Base-by-base conservation (phyloP, 2,113 vertebrate genomes). In the Channa argus region DNA sequence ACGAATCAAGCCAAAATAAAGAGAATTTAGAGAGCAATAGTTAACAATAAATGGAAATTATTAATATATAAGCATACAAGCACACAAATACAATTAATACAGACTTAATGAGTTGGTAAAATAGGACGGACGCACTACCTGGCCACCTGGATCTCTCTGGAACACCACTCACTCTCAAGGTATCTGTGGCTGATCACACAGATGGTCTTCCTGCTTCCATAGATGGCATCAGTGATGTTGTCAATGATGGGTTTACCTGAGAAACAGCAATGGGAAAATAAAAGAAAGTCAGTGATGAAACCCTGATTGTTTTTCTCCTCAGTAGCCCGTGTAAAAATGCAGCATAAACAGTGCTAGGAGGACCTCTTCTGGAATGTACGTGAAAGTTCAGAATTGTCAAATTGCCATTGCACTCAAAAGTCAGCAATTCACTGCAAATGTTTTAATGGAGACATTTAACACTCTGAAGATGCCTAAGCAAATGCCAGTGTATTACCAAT, bases 111-210 rank as follows among this genome's bases (percentile, higher is more conserved):
- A 24, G 24, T 24, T 24, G 24, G 24, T 24, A 24, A 24, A 24
- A 24, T 24, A 24, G 24, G 24, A 24, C 24, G 24, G 24, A 24
- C 24, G 24, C 24, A 8, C 78, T 80, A 92, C 91, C 92, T 93
- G 51, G 94, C 94, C 58, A 92, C n/a, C 81, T 95, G 94, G 38
- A 95, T 91, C 86, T 95, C 94, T 39, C 82, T 90, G 79, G 94
- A 95, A 77, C 94, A 95, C 94, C 94, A 95, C 63, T 93, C 93
- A 36, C 93, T 95, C 77, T 90, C 88, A 0, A 95, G 83, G 62
- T 93, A 95, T 66, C 69, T 79, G 10, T n/a, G 84, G 41, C 92
- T 94, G 85, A 95, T 92, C 14, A 95, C 75, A 60, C 94, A 95
- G 70, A 95, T 93, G 13, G 94, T 95, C 87, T 94, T 95, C 15